Evolutionary conservation across 2,797 vertebrate species (phyloP).

Genomic region (Bovichtus variegatus): DNA sequence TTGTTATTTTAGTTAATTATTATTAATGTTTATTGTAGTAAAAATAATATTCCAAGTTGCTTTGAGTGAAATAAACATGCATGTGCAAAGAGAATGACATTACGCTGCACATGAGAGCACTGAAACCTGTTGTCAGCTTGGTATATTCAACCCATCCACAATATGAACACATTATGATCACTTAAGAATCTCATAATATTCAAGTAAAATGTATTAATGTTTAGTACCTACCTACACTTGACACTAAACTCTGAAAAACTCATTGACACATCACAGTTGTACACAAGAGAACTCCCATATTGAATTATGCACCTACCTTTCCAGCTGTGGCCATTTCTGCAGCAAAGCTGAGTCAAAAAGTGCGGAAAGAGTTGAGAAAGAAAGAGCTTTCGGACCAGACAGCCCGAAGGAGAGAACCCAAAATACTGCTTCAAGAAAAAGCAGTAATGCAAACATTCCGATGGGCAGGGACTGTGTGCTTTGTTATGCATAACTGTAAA

Average conservation of each 20-base stretch:
- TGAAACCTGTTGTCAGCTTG: not conserved
- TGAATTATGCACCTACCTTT: conserved; percentile 68
- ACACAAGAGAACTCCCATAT: not conserved
- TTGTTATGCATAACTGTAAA: too few species aligned
- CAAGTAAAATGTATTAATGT: too few species aligned
- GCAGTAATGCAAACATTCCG: conserved; percentile 14
- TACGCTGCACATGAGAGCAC: not conserved
- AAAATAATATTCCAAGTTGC: not conserved
- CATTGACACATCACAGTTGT: not conserved
- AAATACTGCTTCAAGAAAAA: conserved; percentile 25
- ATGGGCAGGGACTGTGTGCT: conserved; percentile 20
- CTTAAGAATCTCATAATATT: not conserved
- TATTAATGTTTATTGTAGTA: not conserved
- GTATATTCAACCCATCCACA: not conserved
- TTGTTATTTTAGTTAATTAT: not conserved
- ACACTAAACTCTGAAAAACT: not conserved
- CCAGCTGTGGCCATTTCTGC: conserved; percentile 79
- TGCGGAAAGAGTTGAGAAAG: not conserved
- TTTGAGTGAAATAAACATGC: not conserved
- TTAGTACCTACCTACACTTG: too few species aligned
- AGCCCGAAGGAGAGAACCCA: not conserved
- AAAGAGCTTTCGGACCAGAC: not conserved
- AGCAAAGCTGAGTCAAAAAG: not conserved
- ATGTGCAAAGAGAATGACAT: not conserved
- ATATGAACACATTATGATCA: not conserved